Base-by-base conservation (phyloP, 2,113 vertebrate species). In the Aegotheles bennettii region DNA sequence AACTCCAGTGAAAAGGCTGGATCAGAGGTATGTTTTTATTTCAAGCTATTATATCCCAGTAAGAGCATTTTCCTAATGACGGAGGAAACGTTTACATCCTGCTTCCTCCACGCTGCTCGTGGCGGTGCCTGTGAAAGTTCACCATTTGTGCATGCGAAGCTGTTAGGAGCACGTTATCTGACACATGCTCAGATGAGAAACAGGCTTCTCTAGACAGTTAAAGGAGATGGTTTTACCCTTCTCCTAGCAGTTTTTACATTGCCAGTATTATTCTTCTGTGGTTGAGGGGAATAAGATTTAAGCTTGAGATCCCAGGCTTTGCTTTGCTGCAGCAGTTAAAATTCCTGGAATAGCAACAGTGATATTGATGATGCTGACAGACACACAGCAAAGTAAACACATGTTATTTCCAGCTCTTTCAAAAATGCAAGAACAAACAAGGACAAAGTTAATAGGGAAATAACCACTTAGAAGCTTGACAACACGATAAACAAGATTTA, bases 371-470 rank as follows among this genome's bases (percentile, higher is more conserved):
- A 96, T 96, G 94, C 94, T 71, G 93, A 90, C 90, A 92, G 83
- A 88, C 83, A 15, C 64, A 35, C 86, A 93, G 93, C 68, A 95
- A 93, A 95, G 94, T 96, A 96, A 96, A 96, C 93, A 96, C 80
- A 53, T 89, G 94, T 92, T 97, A 95, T 96, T 97, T 95, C 92
- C 93, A 96, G 95, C 95, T 90, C 93, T 95, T 96, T 94, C 85
- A 90, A 71, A 97, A 97, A 97, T 68, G 91, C 91, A 95, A 94
- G 96, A 96, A 96, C 96, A 97, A 96, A 96, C 92, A 96, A 93
- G 95, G 93, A 94, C 95, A 84, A 94, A 93, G 93, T 96, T 96
- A 97, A 97, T 96, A 93, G 86, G 94, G 96, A 96, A 97, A 95
- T 94, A 96, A 90, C 92, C 94, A 96, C 96, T 96, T 89, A 78